Conservation (phyloP, 2,113 vertebrate genomes). For the Channa argus region DNA sequence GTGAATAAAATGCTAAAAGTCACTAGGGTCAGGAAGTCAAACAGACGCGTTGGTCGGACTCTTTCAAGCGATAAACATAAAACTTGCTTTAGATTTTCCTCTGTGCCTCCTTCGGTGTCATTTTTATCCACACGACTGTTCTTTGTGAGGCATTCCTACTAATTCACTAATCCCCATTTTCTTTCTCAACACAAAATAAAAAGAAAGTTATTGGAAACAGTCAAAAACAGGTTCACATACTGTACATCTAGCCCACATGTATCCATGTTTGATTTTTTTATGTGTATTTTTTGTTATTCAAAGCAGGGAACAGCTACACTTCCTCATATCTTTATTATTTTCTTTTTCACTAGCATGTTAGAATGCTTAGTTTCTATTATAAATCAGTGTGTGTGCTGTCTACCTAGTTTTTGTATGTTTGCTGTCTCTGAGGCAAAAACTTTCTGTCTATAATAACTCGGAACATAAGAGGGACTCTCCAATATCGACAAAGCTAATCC, state of each 20-base stretch:
- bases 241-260: conserved; percentile 29
- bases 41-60: background rate
- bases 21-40: conserved; percentile 24
- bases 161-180: conserved; percentile 22
- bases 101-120: background rate
- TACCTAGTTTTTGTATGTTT: conserved; percentile 1
- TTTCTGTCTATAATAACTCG: conserved; percentile 51
- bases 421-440: conserved; percentile 32
- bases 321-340: background rate
- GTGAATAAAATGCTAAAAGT: conserved; percentile 41
- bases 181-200: conserved; percentile 28
- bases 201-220: conserved; percentile 41
- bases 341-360: background rate
- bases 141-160: conserved; percentile 28
- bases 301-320: background rate
- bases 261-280: background rate
- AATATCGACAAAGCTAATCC: conserved; percentile 56
- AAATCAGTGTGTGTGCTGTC: conserved; percentile 11
- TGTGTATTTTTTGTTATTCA: background rate
- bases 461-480: conserved; percentile 44
- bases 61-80: background rate
- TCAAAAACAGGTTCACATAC: conserved; percentile 50
- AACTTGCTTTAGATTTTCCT: conserved; percentile 4
- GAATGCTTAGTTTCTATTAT: background rate
- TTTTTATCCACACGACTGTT: conserved; percentile 2